Evolutionary conservation across 2,888 invertebrate genomes (phyloP), one percentile per base, ranked within the genome.

Genomic region (Corythucha ciliata): DNA sequence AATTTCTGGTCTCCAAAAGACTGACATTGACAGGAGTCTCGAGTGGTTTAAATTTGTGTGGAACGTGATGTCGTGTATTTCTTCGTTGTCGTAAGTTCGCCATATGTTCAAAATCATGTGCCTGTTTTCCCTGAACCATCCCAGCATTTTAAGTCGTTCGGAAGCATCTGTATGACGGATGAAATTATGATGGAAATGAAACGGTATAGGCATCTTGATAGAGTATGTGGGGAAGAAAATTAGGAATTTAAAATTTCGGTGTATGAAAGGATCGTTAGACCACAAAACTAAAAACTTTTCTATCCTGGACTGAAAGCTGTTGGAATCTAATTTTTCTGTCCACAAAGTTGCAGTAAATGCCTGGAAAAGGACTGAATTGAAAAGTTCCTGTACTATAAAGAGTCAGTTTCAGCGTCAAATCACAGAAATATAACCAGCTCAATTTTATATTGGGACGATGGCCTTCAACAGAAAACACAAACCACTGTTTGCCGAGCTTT

Each of bases 31-130:
- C 12, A 90, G 72, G 1, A 89, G 71, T 29, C 87, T 74, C 0
- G 89, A 89, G 65, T 89, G 88, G 69, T 90, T 90, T 59, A 90
- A 75, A 22, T 81, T 77, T 39, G 88, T 70, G 66, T 83, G 87
- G 20, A 85, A 87, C 3, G 81, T 77, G 20, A 88, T 69, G 67
- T 89, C 89, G 3, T 81, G 79, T 34, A 87, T 77, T 2, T 77
- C 74, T 60, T 84, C 79, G 66, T 87, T 85, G 57, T 87, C 85
- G 63, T 82, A 88, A 60, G 85, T 79, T 32, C 88, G 74, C 85
- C 87, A 88, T 10, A 86, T 75, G 65, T 86, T 78, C 59, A 88
- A 76, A 56, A 76, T 74, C 0, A 80, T 82, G 57, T 81, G 85
- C 27, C 88, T 74, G 0, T 83, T 78, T 65, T 89, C 86, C 0